phyloP scores from a whole-genome alignment of 1,140 invertebrate species.

The Bombus picipes region DNA sequence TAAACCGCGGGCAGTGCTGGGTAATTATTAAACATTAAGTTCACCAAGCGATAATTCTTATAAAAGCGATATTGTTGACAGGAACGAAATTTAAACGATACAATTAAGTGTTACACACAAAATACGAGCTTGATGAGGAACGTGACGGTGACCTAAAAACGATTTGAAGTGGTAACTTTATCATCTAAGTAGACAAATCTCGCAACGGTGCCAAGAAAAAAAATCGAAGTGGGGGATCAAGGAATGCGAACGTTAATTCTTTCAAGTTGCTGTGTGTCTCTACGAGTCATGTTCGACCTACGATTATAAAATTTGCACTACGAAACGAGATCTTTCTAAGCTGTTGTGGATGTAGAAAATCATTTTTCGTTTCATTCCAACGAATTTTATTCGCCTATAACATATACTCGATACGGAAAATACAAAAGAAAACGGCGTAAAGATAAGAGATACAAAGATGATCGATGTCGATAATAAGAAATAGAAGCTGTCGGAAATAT shows the following conservation, averaged over 20 bases:
- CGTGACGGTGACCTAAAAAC: conserved; percentile 40
- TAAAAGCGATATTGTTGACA: not conserved
- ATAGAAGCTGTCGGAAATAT: not conserved
- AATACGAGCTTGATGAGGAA: not conserved
- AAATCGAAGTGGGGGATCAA: conserved; percentile 9
- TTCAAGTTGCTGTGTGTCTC: not conserved
- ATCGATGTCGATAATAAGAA: not conserved
- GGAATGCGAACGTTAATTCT: conserved; percentile 43
- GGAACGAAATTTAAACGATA: not conserved
- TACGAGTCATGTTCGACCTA: not conserved
- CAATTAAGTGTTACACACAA: conserved; percentile 23
- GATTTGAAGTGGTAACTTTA: conserved; percentile 31
- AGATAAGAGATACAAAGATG: not conserved
- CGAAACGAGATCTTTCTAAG: not conserved
- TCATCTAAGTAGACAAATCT: conserved; percentile 27
- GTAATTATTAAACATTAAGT: not conserved
- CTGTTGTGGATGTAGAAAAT: not conserved
- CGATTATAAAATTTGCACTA: conserved; percentile 20
- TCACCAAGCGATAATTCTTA: not conserved
- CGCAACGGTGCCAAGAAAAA: conserved; percentile 39
- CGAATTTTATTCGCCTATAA: not conserved
- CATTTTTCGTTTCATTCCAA: not conserved
- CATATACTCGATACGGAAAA: not conserved
- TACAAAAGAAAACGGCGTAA: not conserved
- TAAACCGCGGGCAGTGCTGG: not conserved